Base-by-base conservation (phyloP, 2,888 invertebrate genomes). In the Pecten maximus region DNA sequence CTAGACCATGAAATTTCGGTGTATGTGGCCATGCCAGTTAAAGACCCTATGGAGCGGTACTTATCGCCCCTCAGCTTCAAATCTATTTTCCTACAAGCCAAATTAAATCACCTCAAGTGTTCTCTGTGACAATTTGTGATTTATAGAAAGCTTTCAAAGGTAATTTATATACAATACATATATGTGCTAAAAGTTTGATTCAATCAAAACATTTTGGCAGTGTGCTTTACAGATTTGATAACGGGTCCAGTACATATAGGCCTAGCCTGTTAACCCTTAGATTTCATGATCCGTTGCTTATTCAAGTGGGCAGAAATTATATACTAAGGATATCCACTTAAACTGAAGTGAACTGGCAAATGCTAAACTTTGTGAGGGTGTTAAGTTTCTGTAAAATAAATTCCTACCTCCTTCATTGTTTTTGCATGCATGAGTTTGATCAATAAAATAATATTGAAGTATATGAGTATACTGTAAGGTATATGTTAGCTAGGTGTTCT, bases 31-130 rank as follows among this genome's bases (percentile, higher is more conserved):
- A 35, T 6, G n/a, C 44, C n/a, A n/a, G 12, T 74, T 74, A 74
- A 74, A 74, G 74, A 74, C 74, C 74, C 74, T 74, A 28, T 35
- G 74, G 74, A 74, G 35, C 74, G 35, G 23, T 28, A 74, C 35
- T 74, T 74, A 74, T 74, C 74, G 16, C 74, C 74, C 74, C 74
- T 74, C 35, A 74, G 35, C 74, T 74, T 35, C 74, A 74, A 74
- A 74, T 74, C 74, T 74, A 74, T 74, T 74, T 74, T 74, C 74
- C 74, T 35, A 74, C 74, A 74, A 74, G 74, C 74, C 74, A 74
- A 74, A 74, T 74, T 74, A 74, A 74, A 74, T 74, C 74, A 74
- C 74, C 35, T 35, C 74, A 74, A 74, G 74, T 74, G 74, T 74
- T 74, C 74, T 74, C 35, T 0, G 74, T 74, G 74, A 74, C 74